These are phyloP conservation scores for Hyles euphorbiae DNA, from an alignment of 1,140 invertebrate genomes.

Conservation along the genomic window DNA sequence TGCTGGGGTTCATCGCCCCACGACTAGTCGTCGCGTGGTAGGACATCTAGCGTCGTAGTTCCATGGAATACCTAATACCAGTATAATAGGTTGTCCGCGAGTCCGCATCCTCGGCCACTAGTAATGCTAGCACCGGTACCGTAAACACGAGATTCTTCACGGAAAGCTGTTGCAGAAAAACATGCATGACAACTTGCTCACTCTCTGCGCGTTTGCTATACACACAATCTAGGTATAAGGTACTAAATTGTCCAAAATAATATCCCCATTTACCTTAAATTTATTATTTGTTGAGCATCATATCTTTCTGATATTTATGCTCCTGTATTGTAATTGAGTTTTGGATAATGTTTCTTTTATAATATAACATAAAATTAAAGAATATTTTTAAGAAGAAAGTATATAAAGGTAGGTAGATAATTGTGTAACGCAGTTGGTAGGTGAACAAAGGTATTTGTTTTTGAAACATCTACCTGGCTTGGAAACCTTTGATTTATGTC, in stretches of 20 bases:
- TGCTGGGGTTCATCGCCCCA: slow-evolving; percentile 60
- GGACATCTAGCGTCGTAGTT: slow-evolving; percentile 21
- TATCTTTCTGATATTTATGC: not conserved
- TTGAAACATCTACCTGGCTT: too few relatives aligned
- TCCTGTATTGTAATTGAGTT: not conserved
- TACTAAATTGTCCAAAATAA: too few relatives aligned
- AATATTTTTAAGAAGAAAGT: not conserved
- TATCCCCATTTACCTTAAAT: too few relatives aligned
- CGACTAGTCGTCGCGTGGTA: slow-evolving; percentile 38
- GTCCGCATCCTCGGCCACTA: slow-evolving; percentile 30
- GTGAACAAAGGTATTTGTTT: too few relatives aligned
- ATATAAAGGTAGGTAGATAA: too few relatives aligned
- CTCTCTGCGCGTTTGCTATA: not conserved
- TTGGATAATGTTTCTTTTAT: not conserved
- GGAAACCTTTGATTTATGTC: too few relatives aligned
- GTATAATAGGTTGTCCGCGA: slow-evolving; percentile 13
- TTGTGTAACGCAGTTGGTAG: too few relatives aligned
- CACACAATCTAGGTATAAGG: not conserved
- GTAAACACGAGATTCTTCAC: slow-evolving; percentile 27
- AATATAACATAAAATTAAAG: not conserved
- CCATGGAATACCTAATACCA: slow-evolving; percentile 33
- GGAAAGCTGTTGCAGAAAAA: slow-evolving; percentile 6
- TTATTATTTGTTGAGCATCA: too few relatives aligned
- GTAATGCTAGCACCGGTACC: slow-evolving; percentile 35
- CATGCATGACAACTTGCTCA: not conserved